Base-by-base conservation (phyloP, 2,797 vertebrate species). In the Notolepis coatsorum region DNA sequence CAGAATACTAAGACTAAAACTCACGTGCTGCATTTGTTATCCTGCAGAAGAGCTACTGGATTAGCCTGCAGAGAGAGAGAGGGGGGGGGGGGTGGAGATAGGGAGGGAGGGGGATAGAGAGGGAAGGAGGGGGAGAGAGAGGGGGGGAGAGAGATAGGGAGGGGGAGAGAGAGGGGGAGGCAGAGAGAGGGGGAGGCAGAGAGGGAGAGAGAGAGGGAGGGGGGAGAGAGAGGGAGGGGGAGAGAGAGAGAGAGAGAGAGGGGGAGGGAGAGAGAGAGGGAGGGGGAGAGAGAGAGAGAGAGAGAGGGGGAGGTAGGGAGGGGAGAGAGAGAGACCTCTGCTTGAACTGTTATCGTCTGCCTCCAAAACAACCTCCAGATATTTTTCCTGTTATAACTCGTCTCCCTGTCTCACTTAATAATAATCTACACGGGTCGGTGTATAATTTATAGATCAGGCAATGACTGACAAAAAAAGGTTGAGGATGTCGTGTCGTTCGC, bases 1-100 rank as follows among this genome's bases (percentile, higher is more conserved):
- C 61, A 62, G 31, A n/a, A 47, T 53, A 35, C 59, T 66, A 50
- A 62, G 60, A 57, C 39, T 60, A 59, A 60, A 61, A 65, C 65
- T 64, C 39, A 24, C 12, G 15, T 30, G 17, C 51, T 17, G 25
- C 10, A 38, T 35, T 35, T 50, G 30, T 37, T 50, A 30, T 37
- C 6, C 53, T 75, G 38, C 46, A 61, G 45, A 21, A 35, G 28
- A 51, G 1, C 25, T 38, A 51, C 42, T 30, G 37, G 30, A 28
- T 31, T 31, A 17, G 25, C 47, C 47, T 50, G 59, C 61, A 69
- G 71, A 59, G 30, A 58, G 59, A 7, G 27, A n/a, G n/a, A n/a
- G 15, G n/a, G 13, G n/a, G n/a, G n/a, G n/a, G n/a, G n/a, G n/a
- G n/a, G n/a, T n/a, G n/a, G n/a, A n/a, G n/a, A n/a, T n/a, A 10